Percentiles rank a stretch among this genome's conserved stretches.
These are phyloP conservation scores for Emmelina monodactyla DNA, from an alignment of 2,888 invertebrate species.

Conservation along the genomic window DNA sequence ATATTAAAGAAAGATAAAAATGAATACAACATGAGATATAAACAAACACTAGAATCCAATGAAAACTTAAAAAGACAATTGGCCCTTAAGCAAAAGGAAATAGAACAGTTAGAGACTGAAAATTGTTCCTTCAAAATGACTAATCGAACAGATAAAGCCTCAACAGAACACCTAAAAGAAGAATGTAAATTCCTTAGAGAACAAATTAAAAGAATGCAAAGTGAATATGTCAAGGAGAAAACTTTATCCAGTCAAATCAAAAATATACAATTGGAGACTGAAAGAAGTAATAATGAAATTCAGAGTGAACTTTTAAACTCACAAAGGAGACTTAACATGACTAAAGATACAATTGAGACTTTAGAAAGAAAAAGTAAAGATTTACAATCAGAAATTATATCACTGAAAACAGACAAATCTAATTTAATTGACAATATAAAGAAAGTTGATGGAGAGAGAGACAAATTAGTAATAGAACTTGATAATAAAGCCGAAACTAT, in stretches of 20 bases:
- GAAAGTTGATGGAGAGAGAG: constrained; percentile 76
- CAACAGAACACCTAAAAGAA: constrained; percentile 45
- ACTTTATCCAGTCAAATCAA: constrained; percentile 64
- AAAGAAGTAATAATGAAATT: constrained; percentile 72
- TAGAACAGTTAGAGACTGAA: constrained; percentile 51
- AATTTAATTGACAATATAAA: constrained; percentile 69
- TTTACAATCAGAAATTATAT: constrained; percentile 66
- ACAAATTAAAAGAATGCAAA: constrained; percentile 52
- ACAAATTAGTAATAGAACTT: constrained; percentile 70
- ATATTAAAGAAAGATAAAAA: constrained; percentile 45
- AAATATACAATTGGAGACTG: constrained; percentile 78
- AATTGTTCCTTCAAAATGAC: constrained; percentile 55
- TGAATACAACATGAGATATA: constrained; percentile 43
- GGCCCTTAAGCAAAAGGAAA: constrained; percentile 43
- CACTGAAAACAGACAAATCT: constrained; percentile 70
- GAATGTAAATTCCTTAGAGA: constrained; percentile 52
- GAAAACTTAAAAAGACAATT: constrained; percentile 53
- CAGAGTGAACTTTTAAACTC: constrained; percentile 71
- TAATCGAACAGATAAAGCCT: constrained; percentile 47
- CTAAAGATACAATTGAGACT: constrained; percentile 63
- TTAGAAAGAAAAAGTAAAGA: constrained; percentile 68
- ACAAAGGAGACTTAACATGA: constrained; percentile 70
- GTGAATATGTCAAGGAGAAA: constrained; percentile 55
- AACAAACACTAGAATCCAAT: constrained; percentile 37
- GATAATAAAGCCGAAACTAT: constrained; percentile 77